Evolutionary conservation across 2,888 invertebrate genomes (phyloP), one percentile per base, ranked within the genome.

Genomic region (Plebejus melissa): DNA sequence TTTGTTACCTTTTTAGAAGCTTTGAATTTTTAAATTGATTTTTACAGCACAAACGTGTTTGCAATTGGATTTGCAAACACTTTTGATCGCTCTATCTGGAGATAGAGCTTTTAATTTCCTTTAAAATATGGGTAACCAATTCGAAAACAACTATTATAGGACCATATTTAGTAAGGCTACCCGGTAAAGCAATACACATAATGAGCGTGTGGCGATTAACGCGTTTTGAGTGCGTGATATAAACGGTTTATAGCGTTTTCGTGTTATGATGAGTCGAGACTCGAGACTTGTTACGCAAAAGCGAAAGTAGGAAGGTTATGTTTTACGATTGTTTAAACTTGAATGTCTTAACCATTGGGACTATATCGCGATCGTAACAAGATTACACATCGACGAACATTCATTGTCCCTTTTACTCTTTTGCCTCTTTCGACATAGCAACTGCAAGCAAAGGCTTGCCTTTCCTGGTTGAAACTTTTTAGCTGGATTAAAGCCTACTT

Each of bases 201-300:
- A 65, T 32, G 65, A 65, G 65, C 36, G 65, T 65, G 65, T 65
- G 36, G 65, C 65, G 65, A 65, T 65, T 65, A 65, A 36, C 32
- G 65, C 13, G 32, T 65, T 65, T 16, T 65, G 65, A 65, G 65
- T 65, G 65, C 32, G 65, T 65, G 65, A 65, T 65, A 65, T 65
- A 65, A 65, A 65, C 65, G 32, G 32, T 65, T 65, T 65, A 32
- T 13, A 32, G 32, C 65, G 65, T 65, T 65, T 65, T 65, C 65
- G 65, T 65, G 65, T 65, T 32, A 65, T 65, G 65, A 65, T 5
- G 32, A 65, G 32, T 36, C 65, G 32, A 32, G 16, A 32, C 65
- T 36, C 65, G 32, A 32, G 16, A 32, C 65, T 65, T 65, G 65
- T 65, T 65, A 65, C 65, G 65, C 65, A 65, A 65, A 65, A 65